Base-by-base conservation (phyloP, 2,797 vertebrate species). In the Nyctibius grandis region DNA sequence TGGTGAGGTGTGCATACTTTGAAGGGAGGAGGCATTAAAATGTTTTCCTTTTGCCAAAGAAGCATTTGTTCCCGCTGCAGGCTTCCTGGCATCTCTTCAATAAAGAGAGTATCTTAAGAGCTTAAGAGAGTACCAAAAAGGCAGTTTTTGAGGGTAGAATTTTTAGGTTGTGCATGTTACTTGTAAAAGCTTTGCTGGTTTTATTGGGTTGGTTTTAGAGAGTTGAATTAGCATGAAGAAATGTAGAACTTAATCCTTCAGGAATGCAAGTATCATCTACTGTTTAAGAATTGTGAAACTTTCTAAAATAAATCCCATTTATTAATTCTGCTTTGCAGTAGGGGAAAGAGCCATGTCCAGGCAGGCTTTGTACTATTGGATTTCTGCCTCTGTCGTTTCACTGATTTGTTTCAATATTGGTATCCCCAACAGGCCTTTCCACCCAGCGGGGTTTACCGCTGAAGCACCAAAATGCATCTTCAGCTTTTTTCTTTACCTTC, bases 201-300 rank as follows among this genome's bases (percentile, higher is more conserved):
- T 94, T 88, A 80, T 86, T 77, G 79, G 85, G 92, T 91, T 93
- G 93, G 59, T 93, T 95, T 85, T 95, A 63, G 85, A 78, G 93
- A 77, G 93, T 97, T 96, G 96, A 96, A 97, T 95, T 97, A 95
- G 87, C 96, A 89, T 96, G 87, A 96, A 97, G 95, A 95, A 94
- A 97, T 96, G 91, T 93, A 78, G 92, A 96, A 93, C 51, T 91
- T 93, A 85, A 79, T 93, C 85, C 85, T 94, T 91, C 94, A 82
- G 91, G 91, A 76, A 96, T 95, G 96, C 61, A 89, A 97, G 93
- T 95, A 96, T 97, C 93, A 83, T 97, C 75, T 72, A 67, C 96
- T 97, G 95, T 85, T 96, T 95, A 92, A 96, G 88, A 85, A 73
- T 95, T 78, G 97, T 97, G 97, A 97, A 97, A 97, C 96, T 96